phyloP scores from a whole-genome alignment of 2,797 vertebrate genomes.

The Pagetopsis macropterus region DNA sequence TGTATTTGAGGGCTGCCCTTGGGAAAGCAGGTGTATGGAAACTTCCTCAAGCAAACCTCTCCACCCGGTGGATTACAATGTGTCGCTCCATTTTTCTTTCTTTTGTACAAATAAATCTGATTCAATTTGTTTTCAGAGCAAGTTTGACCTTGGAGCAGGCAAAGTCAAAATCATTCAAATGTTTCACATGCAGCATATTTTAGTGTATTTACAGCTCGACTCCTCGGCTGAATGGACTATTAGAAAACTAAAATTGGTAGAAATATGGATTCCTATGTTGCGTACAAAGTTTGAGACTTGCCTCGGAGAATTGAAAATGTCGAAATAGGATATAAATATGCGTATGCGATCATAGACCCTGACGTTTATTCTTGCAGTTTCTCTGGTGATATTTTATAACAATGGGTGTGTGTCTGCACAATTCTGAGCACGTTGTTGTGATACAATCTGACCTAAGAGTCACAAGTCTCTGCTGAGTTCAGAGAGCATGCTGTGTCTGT shows the following conservation, averaged over 20 bases:
- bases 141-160: slow-evolving; percentile 9
- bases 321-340: slow-evolving; percentile 1
- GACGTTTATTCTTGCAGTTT: background rate
- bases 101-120: slow-evolving; percentile 6
- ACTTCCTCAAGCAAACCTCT: background rate
- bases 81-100: background rate
- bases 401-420: background rate
- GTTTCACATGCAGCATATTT: slow-evolving; percentile 7
- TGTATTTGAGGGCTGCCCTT: background rate
- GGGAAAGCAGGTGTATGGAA: slow-evolving; percentile 11
- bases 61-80: slow-evolving; percentile 10
- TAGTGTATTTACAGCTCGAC: slow-evolving; percentile 1
- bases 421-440: slow-evolving; percentile 42
- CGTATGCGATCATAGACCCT: background rate
- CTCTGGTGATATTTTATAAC: background rate
- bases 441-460: slow-evolving; percentile 57
- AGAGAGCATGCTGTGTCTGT: slow-evolving; percentile 27
- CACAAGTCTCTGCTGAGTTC: slow-evolving; percentile 47
- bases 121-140: slow-evolving; percentile 17
- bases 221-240: slow-evolving; percentile 13
- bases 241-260: background rate
- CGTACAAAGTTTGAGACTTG: background rate
- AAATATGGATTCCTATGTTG: background rate
- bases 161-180: slow-evolving; percentile 17
- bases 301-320: background rate